Conservation (phyloP, 2,113 vertebrate genomes). For the Callospermophilus lateralis region DNA sequence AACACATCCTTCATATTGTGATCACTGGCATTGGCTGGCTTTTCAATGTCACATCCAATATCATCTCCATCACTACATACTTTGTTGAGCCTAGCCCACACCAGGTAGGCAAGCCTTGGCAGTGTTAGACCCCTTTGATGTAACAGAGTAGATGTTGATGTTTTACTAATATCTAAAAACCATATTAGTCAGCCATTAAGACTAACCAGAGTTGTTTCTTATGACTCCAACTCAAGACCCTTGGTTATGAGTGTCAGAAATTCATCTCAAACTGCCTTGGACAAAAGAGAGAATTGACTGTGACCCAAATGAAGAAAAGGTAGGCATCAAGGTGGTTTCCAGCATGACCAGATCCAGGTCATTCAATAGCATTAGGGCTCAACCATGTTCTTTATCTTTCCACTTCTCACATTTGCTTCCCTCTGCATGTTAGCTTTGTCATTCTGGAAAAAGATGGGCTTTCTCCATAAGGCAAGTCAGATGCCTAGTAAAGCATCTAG, state of each 20-base stretch:
- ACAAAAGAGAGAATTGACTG: neutral
- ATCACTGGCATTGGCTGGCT: slow-evolving; percentile 87
- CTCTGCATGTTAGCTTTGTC: slow-evolving; percentile 19
- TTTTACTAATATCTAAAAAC: neutral
- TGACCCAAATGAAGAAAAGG: slow-evolving; percentile 40
- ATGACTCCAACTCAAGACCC: neutral
- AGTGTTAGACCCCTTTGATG: neutral
- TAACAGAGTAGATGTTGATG: neutral
- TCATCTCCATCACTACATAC: slow-evolving; percentile 77
- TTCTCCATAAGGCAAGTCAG: neutral
- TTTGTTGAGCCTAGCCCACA: slow-evolving; percentile 82
- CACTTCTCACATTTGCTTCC: neutral
- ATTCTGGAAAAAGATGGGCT: slow-evolving; percentile 14
- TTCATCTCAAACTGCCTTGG: slow-evolving; percentile 13
- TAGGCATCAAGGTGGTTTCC: neutral
- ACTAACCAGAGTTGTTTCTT: neutral
- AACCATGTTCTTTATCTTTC: neutral
- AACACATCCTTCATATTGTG: slow-evolving; percentile 84
- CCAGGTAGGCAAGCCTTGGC: slow-evolving; percentile 79
- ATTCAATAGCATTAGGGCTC: neutral
- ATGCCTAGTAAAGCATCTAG: neutral
- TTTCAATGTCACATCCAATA: slow-evolving; percentile 58
- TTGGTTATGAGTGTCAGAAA: slow-evolving; percentile 33
- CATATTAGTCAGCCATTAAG: neutral
- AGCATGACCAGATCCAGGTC: neutral